A percentile compares a stretch with the other conserved stretches of the same genome.
phyloP scores from a whole-genome alignment of 1,140 invertebrate genomes.

The Holotrichia oblita region DNA sequence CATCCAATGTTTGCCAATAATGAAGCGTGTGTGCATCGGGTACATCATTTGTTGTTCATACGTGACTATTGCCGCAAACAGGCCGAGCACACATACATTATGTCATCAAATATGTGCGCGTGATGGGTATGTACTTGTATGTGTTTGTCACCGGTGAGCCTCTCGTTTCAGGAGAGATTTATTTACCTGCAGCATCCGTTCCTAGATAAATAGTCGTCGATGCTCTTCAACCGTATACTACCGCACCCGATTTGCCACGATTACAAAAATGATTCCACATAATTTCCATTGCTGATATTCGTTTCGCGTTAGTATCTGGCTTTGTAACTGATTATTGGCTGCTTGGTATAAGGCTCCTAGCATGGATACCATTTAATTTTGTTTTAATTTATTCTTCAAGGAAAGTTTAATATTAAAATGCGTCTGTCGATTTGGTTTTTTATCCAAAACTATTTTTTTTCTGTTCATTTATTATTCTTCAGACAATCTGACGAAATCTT shows the following conservation, averaged over 20 bases:
- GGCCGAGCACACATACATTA: conserved; percentile 29
- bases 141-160: conserved; percentile 4
- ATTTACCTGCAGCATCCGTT: conserved; percentile 30
- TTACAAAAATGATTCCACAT: background rate
- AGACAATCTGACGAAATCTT: too few relatives aligned
- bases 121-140: background rate
- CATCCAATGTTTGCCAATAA: conserved; percentile 40
- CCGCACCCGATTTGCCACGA: background rate
- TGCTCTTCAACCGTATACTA: background rate
- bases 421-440: too few relatives aligned
- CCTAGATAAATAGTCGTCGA: background rate
- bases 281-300: background rate
- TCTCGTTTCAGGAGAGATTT: background rate
- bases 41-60: conserved; percentile 40
- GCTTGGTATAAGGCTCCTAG: too few relatives aligned
- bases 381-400: too few relatives aligned
- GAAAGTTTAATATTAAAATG: too few relatives aligned
- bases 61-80: conserved; percentile 39
- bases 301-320: too few relatives aligned
- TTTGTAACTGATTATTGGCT: too few relatives aligned
- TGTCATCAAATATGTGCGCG: conserved; percentile 8
- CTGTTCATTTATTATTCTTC: too few relatives aligned
- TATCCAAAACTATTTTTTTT: too few relatives aligned
- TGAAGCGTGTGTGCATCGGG: conserved; percentile 26
- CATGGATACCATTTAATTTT: too few relatives aligned